Evolutionary conservation across 1,140 invertebrate species (phyloP).

Genomic region (Aphaenogaster ashmeadi): DNA sequence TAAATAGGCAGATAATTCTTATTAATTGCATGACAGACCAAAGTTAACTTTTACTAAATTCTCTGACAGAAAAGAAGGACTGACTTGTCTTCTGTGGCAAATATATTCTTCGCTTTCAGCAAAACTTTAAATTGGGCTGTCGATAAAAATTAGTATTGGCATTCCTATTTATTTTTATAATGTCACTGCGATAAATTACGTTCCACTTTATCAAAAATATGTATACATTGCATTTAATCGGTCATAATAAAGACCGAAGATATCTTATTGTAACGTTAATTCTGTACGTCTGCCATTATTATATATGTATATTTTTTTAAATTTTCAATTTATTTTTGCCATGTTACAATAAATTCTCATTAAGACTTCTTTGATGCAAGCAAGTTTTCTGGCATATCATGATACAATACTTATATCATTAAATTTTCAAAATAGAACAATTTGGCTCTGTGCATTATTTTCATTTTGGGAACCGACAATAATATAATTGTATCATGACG

Average conservation of each 20-base stretch:
- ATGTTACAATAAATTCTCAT: slow-evolving; percentile 4
- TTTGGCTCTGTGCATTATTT: slow-evolving; percentile 37
- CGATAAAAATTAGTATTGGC: slow-evolving; percentile 64
- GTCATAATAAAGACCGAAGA: neutral
- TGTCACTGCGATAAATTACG: neutral
- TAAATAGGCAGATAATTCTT: slow-evolving; percentile 11
- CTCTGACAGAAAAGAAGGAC: slow-evolving; percentile 47
- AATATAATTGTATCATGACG: neutral
- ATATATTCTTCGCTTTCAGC: slow-evolving; percentile 54
- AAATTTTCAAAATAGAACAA: neutral
- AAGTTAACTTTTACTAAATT: slow-evolving; percentile 28
- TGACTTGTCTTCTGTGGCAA: slow-evolving; percentile 68
- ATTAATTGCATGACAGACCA: neutral
- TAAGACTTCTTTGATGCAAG: slow-evolving; percentile 21
- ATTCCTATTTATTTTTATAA: slow-evolving; percentile 43
- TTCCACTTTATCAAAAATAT: slow-evolving; percentile 24
- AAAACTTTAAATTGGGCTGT: slow-evolving; percentile 60
- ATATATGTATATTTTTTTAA: slow-evolving; percentile 6
- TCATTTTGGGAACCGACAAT: neutral
- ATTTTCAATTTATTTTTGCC: slow-evolving; percentile 22
- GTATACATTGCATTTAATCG: neutral
- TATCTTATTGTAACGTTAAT: slow-evolving; percentile 15
- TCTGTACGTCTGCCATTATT: slow-evolving; percentile 1
- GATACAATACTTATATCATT: neutral
- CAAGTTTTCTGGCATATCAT: neutral